Conservation (phyloP, 2,113 vertebrate species). For the Stegastes partitus region DNA sequence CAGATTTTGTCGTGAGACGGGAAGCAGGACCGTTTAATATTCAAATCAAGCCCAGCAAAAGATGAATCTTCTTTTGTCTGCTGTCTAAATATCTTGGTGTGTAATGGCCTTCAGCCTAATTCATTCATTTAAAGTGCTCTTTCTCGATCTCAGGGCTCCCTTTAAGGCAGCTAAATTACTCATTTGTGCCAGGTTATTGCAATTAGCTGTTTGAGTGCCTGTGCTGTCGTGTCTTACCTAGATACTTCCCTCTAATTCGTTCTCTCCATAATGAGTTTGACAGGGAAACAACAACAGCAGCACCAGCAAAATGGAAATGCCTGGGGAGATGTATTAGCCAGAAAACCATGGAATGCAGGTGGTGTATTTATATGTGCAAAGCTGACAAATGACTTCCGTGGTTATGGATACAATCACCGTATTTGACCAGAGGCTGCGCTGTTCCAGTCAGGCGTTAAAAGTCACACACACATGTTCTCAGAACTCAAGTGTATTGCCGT, state of each 20-base stretch:
- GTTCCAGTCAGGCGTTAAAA: slow-evolving; percentile 47
- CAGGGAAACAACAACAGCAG: slow-evolving; percentile 64
- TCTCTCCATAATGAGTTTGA: slow-evolving; percentile 77
- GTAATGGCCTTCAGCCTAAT: slow-evolving; percentile 74
- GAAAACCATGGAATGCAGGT: slow-evolving; percentile 67
- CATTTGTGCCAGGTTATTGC: slow-evolving; percentile 84
- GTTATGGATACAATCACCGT: slow-evolving; percentile 64
- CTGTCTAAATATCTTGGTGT: slow-evolving; percentile 60
- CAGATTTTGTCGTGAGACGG: slow-evolving; percentile 38
- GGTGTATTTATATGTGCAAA: slow-evolving; percentile 66
- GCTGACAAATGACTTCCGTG: slow-evolving; percentile 70
- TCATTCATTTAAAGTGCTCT: slow-evolving; percentile 75
- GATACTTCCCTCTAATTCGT: slow-evolving; percentile 70
- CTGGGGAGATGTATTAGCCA: slow-evolving; percentile 67
- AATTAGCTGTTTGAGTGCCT: slow-evolving; percentile 80
- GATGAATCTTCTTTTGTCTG: slow-evolving; percentile 67
- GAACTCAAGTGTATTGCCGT: slow-evolving; percentile 14
- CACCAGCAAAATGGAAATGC: slow-evolving; percentile 67
- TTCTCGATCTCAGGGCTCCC: slow-evolving; percentile 69
- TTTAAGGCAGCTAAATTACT: slow-evolving; percentile 79
- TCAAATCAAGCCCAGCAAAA: slow-evolving; percentile 60
- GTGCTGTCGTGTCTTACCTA: slow-evolving; percentile 67
- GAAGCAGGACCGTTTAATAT: slow-evolving; percentile 62
- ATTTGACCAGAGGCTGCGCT: slow-evolving; percentile 67
- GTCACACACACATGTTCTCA: slow-evolving; percentile 10